A percentile compares a stretch with the other conserved stretches of the same genome.
phyloP scores from a whole-genome alignment of 1,140 invertebrate genomes.

The Diorhabda sublineata region DNA sequence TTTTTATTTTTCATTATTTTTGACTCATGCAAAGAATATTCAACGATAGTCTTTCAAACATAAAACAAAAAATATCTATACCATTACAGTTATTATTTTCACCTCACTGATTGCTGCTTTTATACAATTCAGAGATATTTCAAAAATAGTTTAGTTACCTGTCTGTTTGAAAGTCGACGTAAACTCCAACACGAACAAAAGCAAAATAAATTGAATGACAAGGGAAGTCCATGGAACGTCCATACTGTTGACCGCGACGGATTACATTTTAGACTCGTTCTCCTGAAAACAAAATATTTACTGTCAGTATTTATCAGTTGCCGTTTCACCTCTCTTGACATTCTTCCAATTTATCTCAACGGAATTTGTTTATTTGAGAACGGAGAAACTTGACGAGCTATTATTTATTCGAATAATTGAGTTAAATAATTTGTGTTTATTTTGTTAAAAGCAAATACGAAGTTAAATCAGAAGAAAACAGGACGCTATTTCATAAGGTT shows the following conservation, averaged over 20 bases:
- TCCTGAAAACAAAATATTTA: slow-evolving; percentile 33
- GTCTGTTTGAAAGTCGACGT: slow-evolving; percentile 39
- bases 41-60: no score
- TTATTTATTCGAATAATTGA: no score
- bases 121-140: not conserved
- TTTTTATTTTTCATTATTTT: not conserved
- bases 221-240: slow-evolving; percentile 41
- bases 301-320: not conserved
- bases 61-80: no score
- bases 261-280: slow-evolving; percentile 36
- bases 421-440: no score
- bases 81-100: not conserved
- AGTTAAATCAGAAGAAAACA: no score
- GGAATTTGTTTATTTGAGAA: no score
- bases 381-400: no score
- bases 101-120: slow-evolving; percentile 1
- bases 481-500: no score
- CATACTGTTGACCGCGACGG: slow-evolving; percentile 35
- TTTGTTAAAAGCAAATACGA: no score
- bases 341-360: not conserved
- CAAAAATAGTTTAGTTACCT: slow-evolving; percentile 28
- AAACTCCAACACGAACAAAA: slow-evolving; percentile 31
- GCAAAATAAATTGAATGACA: slow-evolving; percentile 28
- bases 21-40: no score
- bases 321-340: not conserved